Evolutionary conservation across 2,888 invertebrate genomes (phyloP), one percentile per base, ranked within the genome.

Genomic region (Monoplex corrugatus): DNA sequence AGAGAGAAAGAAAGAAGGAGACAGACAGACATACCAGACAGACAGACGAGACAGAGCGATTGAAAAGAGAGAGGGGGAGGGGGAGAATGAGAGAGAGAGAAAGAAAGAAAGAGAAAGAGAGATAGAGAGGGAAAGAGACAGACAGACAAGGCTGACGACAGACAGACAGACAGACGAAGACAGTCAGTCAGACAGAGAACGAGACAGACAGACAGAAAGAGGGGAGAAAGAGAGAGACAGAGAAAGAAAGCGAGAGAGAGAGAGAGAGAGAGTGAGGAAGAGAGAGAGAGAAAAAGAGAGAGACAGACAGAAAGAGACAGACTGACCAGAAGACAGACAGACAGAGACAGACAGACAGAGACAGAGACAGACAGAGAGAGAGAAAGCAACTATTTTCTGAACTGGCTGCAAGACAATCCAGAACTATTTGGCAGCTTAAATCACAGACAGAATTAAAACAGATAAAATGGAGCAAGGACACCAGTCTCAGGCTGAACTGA

Each of bases 1-100:
- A 68, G 68, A 86, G 86, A 86, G 63, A 57, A 38, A 86, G 86
- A 63, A 38, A 57, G 63, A 86, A 68, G 68, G 63, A 57, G 63
- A 86, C 63, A 63, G 63, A 57, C 35, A 86, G 86, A 86, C n/a
- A n/a, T n/a, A n/a, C n/a, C n/a, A n/a, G n/a, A n/a, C n/a, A n/a
- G n/a, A n/a, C n/a, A n/a, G n/a, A n/a, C n/a, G n/a, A n/a, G n/a
- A n/a, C n/a, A n/a, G n/a, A n/a, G n/a, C n/a, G n/a, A n/a, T n/a
- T n/a, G n/a, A n/a, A 86, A 68, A 86, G 63, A 63, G 86, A 63
- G 63, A 35, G 63, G 68, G 86, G 38, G 63, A 57, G 63, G 68
- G 86, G 68, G 63, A 38, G 35, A 86, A 68, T 63, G 63, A 57
- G 63, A 63, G 68, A 86, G 32, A 38, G 63, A 86, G 86, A 86